Percentiles rank a stretch among this genome's conserved stretches.
These are phyloP conservation scores for Acleris holmiana DNA, from an alignment of 2,888 invertebrate genomes.

Conservation along the genomic window DNA sequence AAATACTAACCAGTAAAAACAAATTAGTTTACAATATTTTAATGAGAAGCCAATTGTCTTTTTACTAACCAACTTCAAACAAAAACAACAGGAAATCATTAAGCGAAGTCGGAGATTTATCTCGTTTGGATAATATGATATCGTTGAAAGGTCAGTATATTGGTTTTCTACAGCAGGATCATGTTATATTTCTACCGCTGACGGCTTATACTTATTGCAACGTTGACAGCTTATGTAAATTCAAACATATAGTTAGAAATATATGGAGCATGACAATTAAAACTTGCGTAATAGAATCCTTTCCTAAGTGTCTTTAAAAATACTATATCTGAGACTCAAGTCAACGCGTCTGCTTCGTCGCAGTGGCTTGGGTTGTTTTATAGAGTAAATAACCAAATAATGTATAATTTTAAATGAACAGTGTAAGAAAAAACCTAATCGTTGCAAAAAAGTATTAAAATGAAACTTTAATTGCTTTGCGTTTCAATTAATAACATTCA, in stretches of 20 bases:
- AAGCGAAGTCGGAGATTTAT: too few species aligned
- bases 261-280: constrained; percentile 52
- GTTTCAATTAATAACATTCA: constrained; percentile 34
- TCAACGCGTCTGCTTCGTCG: background rate
- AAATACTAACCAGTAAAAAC: too few species aligned
- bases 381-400: constrained; percentile 55
- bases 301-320: constrained; percentile 55
- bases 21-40: too few species aligned
- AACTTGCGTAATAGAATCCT: constrained; percentile 53
- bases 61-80: too few species aligned
- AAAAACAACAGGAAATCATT: too few species aligned
- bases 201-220: constrained; percentile 30
- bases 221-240: constrained; percentile 32
- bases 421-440: constrained; percentile 70
- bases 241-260: constrained; percentile 41
- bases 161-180: constrained; percentile 7
- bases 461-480: constrained; percentile 55
- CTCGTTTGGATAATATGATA: too few species aligned
- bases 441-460: constrained; percentile 71
- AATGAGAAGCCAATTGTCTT: too few species aligned
- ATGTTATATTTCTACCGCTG: constrained; percentile 27
- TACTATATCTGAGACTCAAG: constrained; percentile 27
- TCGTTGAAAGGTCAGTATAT: background rate
- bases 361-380: constrained; percentile 50
- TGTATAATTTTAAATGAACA: constrained; percentile 63